Evolutionary conservation across 2,113 vertebrate genomes (phyloP).

Genomic region (Ursus arctos): DNA sequence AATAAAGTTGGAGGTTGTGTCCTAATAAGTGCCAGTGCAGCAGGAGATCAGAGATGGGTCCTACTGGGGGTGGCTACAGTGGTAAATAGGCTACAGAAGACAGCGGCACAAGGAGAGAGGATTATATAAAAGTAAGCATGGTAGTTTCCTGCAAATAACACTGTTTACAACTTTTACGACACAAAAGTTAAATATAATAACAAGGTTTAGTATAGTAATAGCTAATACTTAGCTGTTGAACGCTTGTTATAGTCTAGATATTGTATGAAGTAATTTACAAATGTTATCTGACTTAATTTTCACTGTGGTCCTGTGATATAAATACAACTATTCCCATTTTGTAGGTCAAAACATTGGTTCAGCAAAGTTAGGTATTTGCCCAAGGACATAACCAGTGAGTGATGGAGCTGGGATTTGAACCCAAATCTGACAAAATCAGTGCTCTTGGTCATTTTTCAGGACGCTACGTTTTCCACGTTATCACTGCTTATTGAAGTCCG

Average conservation of each 20-base stretch:
- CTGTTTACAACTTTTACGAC: neutral
- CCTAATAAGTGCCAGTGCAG: neutral
- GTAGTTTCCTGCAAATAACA: neutral
- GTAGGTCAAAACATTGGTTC: neutral
- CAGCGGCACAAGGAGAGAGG: neutral
- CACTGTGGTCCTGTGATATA: neutral
- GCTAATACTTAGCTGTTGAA: neutral
- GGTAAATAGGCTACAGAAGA: neutral
- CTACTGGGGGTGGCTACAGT: neutral
- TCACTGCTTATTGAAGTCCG: neutral
- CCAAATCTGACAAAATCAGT: neutral
- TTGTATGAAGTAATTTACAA: neutral
- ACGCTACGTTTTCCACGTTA: neutral
- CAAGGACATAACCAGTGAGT: neutral
- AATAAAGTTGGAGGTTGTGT: neutral
- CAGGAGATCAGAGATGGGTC: neutral
- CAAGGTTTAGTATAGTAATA: neutral
- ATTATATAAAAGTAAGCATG: neutral
- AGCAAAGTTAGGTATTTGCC: constrained; percentile 37
- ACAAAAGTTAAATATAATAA: neutral
- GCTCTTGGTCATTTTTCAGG: neutral
- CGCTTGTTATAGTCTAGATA: neutral
- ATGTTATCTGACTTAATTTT: constrained; percentile 13
- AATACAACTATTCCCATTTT: neutral
- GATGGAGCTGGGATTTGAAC: neutral